Conservation (phyloP, 2,888 invertebrate species). For the Blastobasis adustella region DNA sequence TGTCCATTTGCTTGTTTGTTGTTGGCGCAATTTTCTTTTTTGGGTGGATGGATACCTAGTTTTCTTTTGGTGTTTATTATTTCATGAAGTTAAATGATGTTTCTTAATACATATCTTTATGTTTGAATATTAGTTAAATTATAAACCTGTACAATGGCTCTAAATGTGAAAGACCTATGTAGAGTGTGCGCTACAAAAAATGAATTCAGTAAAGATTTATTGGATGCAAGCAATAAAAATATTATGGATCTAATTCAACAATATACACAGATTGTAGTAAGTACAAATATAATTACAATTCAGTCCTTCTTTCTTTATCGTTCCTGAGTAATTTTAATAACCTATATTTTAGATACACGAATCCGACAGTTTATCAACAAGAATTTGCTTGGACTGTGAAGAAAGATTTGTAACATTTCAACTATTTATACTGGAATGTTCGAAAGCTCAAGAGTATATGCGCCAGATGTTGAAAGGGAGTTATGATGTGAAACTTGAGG, state of each 20-base stretch:
- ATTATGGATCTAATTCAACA: constrained; percentile 53
- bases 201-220: constrained; percentile 54
- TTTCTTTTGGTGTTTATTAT: too few species aligned
- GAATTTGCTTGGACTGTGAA: constrained; percentile 59
- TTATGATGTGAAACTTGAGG: constrained; percentile 36
- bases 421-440: constrained; percentile 58
- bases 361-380: constrained; percentile 53
- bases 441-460: constrained; percentile 46
- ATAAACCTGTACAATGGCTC: constrained; percentile 3
- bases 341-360: constrained; percentile 40
- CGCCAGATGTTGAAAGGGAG: constrained; percentile 35
- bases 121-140: too few species aligned
- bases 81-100: too few species aligned
- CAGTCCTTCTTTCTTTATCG: too few species aligned
- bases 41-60: too few species aligned
- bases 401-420: constrained; percentile 64
- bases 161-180: constrained; percentile 45
- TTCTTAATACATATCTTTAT: too few species aligned
- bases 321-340: background rate
- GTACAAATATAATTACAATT: constrained; percentile 1
- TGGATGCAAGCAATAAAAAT: constrained; percentile 51
- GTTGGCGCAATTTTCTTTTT: too few species aligned
- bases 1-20: too few species aligned
- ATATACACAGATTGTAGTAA: constrained; percentile 24
- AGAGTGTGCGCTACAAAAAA: constrained; percentile 60